Percentiles rank a stretch among this genome's conserved stretches.
Evolutionary conservation across 2,888 invertebrate species (phyloP).

Genomic region (Eristalinus aeneus): DNA sequence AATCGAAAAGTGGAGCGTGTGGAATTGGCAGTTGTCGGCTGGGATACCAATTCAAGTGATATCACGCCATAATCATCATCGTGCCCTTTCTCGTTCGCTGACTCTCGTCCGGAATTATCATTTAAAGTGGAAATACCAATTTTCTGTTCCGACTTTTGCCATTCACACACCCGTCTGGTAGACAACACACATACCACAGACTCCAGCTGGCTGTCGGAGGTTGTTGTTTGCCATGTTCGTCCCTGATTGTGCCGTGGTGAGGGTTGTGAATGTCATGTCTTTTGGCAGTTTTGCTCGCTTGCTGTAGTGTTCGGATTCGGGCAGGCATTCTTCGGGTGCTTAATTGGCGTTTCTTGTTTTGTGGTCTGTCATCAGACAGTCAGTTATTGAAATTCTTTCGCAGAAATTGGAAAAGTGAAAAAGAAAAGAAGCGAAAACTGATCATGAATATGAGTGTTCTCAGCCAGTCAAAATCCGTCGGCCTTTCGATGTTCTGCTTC

Average conservation of each 20-base stretch:
- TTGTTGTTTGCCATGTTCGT: background rate
- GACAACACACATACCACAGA: background rate
- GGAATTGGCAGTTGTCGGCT: slow-evolving; percentile 37
- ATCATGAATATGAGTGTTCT: too few relatives aligned
- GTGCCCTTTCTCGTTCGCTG: background rate
- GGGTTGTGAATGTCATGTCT: background rate
- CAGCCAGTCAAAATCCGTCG: too few relatives aligned
- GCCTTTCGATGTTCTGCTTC: too few relatives aligned
- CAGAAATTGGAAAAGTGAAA: too few relatives aligned
- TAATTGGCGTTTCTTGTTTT: too few relatives aligned
- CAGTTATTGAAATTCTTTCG: too few relatives aligned
- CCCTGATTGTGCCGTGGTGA: background rate
- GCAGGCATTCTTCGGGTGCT: background rate
- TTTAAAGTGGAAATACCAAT: slow-evolving; percentile 68
- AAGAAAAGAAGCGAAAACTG: too few relatives aligned
- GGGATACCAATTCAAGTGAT: slow-evolving; percentile 43
- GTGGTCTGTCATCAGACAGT: too few relatives aligned
- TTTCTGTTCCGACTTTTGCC: slow-evolving; percentile 35
- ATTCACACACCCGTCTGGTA: slow-evolving; percentile 15
- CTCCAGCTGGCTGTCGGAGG: background rate
- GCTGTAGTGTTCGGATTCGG: background rate
- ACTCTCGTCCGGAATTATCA: slow-evolving; percentile 50
- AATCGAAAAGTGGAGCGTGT: background rate
- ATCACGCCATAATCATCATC: slow-evolving; percentile 48
- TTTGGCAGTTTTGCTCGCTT: background rate